These are phyloP conservation scores for Lagorchestes hirsutus DNA, from an alignment of 2,797 vertebrate genomes.

Conservation along the genomic window DNA sequence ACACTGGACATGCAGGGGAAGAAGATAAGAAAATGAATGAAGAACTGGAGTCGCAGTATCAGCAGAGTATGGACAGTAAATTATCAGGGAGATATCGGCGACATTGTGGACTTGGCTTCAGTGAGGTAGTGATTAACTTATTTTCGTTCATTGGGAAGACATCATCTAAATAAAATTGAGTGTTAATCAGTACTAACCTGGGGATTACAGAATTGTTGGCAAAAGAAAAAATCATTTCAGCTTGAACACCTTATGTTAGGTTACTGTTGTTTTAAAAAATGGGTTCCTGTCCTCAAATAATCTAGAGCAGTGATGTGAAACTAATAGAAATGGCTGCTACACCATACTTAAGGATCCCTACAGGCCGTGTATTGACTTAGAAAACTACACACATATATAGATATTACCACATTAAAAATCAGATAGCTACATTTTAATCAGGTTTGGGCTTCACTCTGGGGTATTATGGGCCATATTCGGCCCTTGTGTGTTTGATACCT, in stretches of 20 bases:
- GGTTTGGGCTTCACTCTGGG: not conserved
- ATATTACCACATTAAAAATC: not conserved
- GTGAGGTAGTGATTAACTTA: constrained; percentile 87
- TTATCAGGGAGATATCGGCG: constrained; percentile 94
- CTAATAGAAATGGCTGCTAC: not conserved
- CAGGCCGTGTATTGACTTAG: not conserved
- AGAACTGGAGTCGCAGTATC: constrained; percentile 95
- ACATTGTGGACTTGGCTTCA: constrained; percentile 97
- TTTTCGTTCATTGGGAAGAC: constrained; percentile 29
- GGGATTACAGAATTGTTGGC: not conserved
- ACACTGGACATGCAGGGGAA: constrained; percentile 90
- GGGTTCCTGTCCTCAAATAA: not conserved
- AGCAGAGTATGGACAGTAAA: constrained; percentile 96
- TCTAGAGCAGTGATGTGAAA: not conserved
- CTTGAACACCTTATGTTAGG: not conserved
- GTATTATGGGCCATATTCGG: not conserved
- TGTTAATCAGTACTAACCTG: not conserved
- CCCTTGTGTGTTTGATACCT: not conserved
- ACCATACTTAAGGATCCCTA: not conserved
- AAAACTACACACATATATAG: not conserved
- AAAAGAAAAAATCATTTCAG: not conserved
- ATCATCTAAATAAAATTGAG: not conserved
- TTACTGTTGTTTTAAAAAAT: not conserved
- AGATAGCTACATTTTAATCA: not conserved
- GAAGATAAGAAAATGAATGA: constrained; percentile 95